These are phyloP conservation scores for Mimas tiliae DNA, from an alignment of 2,888 invertebrate species.

Conservation along the genomic window DNA sequence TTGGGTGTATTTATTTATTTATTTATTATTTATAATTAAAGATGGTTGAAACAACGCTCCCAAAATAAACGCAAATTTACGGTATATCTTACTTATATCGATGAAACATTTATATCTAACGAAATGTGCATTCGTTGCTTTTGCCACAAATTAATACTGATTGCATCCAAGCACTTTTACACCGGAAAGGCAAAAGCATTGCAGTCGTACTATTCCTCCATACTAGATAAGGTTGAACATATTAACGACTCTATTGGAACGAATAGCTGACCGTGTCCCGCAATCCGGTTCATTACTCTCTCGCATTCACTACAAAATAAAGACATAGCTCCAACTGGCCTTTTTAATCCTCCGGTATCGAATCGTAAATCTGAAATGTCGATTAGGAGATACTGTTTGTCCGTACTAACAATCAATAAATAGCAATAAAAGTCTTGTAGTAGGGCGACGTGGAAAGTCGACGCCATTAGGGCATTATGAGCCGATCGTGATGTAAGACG, in stretches of 20 bases:
- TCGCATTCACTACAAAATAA: constrained; percentile 34
- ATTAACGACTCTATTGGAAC: constrained; percentile 36
- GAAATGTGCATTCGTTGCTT: not conserved
- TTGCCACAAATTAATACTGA: not conserved
- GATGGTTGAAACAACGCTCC: too few relatives aligned
- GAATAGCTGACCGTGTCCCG: constrained; percentile 40
- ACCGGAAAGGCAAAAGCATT: not conserved
- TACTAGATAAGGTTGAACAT: constrained; percentile 40
- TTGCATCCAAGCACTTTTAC: not conserved
- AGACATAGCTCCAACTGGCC: constrained; percentile 52
- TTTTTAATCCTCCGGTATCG: constrained; percentile 58
- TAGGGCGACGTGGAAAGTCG: constrained; percentile 36
- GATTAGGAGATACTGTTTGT: constrained; percentile 60
- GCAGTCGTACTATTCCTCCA: not conserved
- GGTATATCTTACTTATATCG: too few relatives aligned
- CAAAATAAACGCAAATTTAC: too few relatives aligned
- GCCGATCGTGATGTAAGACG: constrained; percentile 48
- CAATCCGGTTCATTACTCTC: constrained; percentile 50
- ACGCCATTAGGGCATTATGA: constrained; percentile 49
- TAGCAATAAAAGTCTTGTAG: constrained; percentile 56
- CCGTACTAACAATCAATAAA: constrained; percentile 53
- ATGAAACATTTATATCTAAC: not conserved
- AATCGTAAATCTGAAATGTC: constrained; percentile 63
- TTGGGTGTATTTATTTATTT: too few relatives aligned
- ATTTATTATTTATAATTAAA: too few relatives aligned